Base-by-base conservation (phyloP, 2,797 vertebrate genomes). In the Erethizon dorsatum region DNA sequence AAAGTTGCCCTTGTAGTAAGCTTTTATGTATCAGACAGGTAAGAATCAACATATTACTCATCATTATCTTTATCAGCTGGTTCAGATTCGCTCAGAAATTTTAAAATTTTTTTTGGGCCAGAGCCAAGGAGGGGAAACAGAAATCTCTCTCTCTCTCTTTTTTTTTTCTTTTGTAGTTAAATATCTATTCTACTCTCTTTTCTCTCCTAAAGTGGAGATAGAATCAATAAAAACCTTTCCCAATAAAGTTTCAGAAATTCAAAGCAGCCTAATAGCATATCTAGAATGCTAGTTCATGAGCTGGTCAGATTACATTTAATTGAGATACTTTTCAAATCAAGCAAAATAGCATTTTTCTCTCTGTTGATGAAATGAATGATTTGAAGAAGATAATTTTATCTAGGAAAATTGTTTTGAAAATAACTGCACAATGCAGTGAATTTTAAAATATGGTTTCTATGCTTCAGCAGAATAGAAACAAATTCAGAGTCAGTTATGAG, bases 291-390 rank as follows among this genome's bases (percentile, higher is more conserved):
- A 52, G 17, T 31, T 87, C 24, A 22, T 77, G 37, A 54, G 3
- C 33, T 71, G 63, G n/a, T 41, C 47, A n/a, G 14, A 52, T 52
- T 69, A 78, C 28, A 61, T 73, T 57, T 50, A 88, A 84, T 88
- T n/a, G 90, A 82, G 47, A 90, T 54, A 54, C 1, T 95, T 94
- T 94, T 73, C 8, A 69, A 54, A 92, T 78, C 26, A 82, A 96
- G 50, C 9, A 79, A 69, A 71, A 85, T 75, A 77, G 26, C 28
- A 77, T 65, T 87, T 69, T 54, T 20, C 57, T 92, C 18, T 88
- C 26, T 83, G 37, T 88, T 77, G 83, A 7, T 63, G 6, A 91
- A 95, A 91, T 90, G 12, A 18, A 69, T 45, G 24, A 91, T 67
- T 77, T 95, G 47, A 37, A 57, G 24, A 93, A 92, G 41, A 92